Conservation (phyloP, 1,140 invertebrate species). For the Olivierus martensii region DNA sequence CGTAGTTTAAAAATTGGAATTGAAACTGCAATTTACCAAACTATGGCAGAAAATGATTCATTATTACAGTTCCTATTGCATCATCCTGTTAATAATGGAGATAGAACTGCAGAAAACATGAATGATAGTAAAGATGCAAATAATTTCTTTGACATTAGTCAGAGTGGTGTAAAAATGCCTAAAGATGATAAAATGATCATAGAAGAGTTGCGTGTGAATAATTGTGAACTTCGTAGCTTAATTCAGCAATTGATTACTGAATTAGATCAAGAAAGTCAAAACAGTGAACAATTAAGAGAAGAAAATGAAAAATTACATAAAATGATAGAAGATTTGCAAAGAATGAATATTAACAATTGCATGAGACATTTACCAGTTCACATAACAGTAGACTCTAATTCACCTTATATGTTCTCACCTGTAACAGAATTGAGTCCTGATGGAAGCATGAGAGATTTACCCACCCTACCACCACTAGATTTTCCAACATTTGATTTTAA, state of each 20-base stretch:
- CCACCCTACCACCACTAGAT: no score
- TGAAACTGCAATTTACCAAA: constrained; percentile 1
- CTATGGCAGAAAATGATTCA: constrained; percentile 10
- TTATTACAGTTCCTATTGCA: constrained; percentile 4
- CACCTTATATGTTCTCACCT: no score
- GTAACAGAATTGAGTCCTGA: no score
- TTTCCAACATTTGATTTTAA: no score
- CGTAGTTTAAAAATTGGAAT: background rate
- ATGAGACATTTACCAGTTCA: no score
- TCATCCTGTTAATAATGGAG: background rate
- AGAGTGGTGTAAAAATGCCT: constrained; percentile 1
- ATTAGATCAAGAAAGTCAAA: constrained; percentile 1
- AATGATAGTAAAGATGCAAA: background rate
- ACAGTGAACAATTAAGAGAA: background rate
- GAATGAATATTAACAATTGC: background rate
- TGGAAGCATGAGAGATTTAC: no score
- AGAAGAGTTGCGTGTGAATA: constrained; percentile 8
- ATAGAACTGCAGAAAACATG: background rate
- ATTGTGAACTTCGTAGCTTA: constrained; percentile 2
- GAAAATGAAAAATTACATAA: no score
- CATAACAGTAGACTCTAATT: no score
- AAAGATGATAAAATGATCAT: constrained; percentile 12
- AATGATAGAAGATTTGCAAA: background rate
- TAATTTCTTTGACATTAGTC: background rate
- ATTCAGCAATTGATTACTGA: constrained; percentile 3